phyloP scores from a whole-genome alignment of 2,888 invertebrate species.

The Encarsia formosa region DNA sequence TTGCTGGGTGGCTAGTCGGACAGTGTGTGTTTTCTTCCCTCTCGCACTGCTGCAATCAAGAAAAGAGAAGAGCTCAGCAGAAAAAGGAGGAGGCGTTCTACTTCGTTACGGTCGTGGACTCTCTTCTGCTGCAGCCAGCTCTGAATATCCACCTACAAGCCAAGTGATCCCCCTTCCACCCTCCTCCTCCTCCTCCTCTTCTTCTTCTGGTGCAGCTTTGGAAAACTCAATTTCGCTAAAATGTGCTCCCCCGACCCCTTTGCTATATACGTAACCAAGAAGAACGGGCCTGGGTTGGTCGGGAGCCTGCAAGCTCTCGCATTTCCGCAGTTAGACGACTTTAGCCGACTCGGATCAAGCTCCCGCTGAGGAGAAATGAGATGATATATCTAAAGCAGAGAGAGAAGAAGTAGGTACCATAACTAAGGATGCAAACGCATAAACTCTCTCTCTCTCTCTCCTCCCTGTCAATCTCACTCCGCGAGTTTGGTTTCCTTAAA shows the following conservation, averaged over 20 bases:
- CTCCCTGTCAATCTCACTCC: conserved; percentile 11
- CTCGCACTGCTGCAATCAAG: not conserved
- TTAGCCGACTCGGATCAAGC: conserved; percentile 27
- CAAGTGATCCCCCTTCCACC: not conserved
- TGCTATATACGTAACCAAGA: conserved; percentile 15
- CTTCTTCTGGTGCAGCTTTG: conserved; percentile 20
- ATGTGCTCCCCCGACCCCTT: conserved; percentile 31
- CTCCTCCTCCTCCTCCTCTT: conserved; percentile 1
- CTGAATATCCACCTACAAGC: conserved; percentile 20
- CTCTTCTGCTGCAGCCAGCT: conserved; percentile 11
- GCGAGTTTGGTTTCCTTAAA: no score
- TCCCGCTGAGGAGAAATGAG: not conserved
- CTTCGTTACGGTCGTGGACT: conserved; percentile 32
- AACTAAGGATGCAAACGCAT: conserved; percentile 49
- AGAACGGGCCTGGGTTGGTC: no score
- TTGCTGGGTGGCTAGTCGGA: conserved; percentile 5
- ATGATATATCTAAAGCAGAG: not conserved
- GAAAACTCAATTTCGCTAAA: conserved; percentile 47
- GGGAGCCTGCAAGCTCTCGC: conserved; percentile 20
- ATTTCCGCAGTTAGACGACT: conserved; percentile 29
- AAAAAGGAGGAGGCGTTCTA: conserved; percentile 8
- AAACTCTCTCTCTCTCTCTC: conserved; percentile 35
- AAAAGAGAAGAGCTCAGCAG: conserved; percentile 1
- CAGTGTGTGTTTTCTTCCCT: conserved; percentile 18
- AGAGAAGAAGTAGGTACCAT: conserved; percentile 41